These are phyloP conservation scores for Zygothrica quintamaculata DNA, from an alignment of 2,888 invertebrate genomes.

Conservation along the genomic window DNA sequence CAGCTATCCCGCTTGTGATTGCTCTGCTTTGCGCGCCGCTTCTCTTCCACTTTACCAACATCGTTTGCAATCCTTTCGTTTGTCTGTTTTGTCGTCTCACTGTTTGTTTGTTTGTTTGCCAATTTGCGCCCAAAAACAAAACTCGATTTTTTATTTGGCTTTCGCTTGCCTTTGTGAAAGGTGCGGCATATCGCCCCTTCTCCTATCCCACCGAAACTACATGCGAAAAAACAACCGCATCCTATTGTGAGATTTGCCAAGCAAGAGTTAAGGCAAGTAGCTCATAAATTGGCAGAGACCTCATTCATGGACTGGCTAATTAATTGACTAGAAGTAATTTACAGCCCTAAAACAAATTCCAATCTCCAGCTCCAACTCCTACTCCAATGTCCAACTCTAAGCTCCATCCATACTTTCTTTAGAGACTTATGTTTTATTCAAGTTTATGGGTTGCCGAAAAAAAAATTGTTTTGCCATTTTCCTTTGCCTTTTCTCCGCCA, in stretches of 20 bases:
- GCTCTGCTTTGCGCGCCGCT: slow-evolving; percentile 12
- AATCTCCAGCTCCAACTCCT: neutral
- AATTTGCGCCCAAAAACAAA: slow-evolving; percentile 48
- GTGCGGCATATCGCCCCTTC: slow-evolving; percentile 26
- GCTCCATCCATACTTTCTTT: neutral
- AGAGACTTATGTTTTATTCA: slow-evolving; percentile 46
- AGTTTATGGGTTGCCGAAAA: slow-evolving; percentile 35
- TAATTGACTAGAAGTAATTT: slow-evolving; percentile 81
- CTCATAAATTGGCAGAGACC: slow-evolving; percentile 1
- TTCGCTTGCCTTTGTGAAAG: slow-evolving; percentile 53
- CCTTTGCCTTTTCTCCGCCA: slow-evolving; percentile 11
- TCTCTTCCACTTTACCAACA: slow-evolving; percentile 3
- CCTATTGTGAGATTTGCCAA: slow-evolving; percentile 55
- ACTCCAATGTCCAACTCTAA: neutral
- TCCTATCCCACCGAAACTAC: slow-evolving; percentile 1
- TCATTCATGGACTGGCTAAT: slow-evolving; percentile 54
- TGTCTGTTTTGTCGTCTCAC: slow-evolving; percentile 40
- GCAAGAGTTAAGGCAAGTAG: slow-evolving; percentile 62
- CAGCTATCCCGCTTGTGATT: slow-evolving; percentile 1
- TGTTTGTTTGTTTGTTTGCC: slow-evolving; percentile 56
- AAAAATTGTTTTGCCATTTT: slow-evolving; percentile 41
- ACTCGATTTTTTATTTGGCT: slow-evolving; percentile 53
- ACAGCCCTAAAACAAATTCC: slow-evolving; percentile 15
- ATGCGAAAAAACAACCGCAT: slow-evolving; percentile 12
- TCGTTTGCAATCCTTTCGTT: slow-evolving; percentile 55